Evolutionary conservation across 1,140 invertebrate genomes (phyloP).

Genomic region (Brachystomella parvula): DNA sequence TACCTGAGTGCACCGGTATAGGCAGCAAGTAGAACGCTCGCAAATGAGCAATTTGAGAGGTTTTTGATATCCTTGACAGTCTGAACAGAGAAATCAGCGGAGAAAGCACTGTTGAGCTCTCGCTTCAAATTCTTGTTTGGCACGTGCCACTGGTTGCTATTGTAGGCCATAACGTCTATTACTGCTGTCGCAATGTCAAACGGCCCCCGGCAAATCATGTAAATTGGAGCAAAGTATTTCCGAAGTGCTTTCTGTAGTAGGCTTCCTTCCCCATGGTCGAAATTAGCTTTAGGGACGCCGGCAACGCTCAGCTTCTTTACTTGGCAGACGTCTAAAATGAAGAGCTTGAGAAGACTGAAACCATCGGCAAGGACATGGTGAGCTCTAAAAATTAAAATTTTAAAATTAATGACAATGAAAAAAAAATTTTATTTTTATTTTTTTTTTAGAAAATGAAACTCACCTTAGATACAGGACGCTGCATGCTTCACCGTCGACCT

Average conservation of each 20-base stretch:
- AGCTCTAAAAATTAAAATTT: background rate
- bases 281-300: background rate
- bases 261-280: background rate
- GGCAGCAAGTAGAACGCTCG: background rate
- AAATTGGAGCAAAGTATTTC: background rate
- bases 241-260: background rate
- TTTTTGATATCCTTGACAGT: background rate
- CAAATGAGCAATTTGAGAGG: background rate
- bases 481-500: background rate
- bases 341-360: background rate
- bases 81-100: background rate
- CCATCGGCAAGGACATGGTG: constrained; percentile 4
- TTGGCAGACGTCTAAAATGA: background rate
- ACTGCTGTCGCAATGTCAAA: background rate
- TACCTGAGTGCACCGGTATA: background rate
- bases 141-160: background rate
- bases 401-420: background rate
- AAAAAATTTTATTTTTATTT: background rate
- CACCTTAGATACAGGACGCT: background rate
- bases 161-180: background rate
- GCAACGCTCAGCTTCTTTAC: background rate
- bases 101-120: background rate
- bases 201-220: background rate
- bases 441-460: background rate
- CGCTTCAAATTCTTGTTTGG: background rate